A percentile compares a stretch with the other conserved stretches of the same genome.
These are phyloP conservation scores for Okamejei kenojei DNA, from an alignment of 2,797 vertebrate species.

Conservation along the genomic window DNA sequence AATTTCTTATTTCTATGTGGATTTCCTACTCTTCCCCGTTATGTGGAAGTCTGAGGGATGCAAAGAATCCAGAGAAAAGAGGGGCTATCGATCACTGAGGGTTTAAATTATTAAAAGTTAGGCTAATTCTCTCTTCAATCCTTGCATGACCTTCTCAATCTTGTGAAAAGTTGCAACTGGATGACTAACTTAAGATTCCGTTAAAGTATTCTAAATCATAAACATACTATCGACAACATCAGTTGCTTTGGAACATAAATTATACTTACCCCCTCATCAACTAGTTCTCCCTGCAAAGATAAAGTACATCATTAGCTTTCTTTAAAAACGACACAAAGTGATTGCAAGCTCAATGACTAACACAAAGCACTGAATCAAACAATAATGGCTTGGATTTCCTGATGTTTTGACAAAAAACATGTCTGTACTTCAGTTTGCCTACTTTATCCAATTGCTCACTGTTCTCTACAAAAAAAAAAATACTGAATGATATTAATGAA, in stretches of 20 bases:
- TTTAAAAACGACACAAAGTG: background rate
- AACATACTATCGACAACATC: background rate
- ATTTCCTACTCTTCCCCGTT: background rate
- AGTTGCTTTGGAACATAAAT: conserved; percentile 38
- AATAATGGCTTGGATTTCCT: background rate
- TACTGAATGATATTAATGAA: background rate
- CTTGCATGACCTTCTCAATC: background rate
- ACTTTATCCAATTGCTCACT: background rate
- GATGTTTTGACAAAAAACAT: background rate
- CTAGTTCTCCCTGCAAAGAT: conserved; percentile 64
- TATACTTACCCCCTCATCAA: conserved; percentile 72
- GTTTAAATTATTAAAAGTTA: background rate
- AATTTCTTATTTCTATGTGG: background rate
- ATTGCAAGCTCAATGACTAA: background rate
- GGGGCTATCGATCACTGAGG: background rate
- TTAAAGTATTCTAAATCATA: background rate
- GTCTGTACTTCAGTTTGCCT: background rate
- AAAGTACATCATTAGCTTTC: conserved; percentile 40
- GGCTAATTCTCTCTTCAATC: background rate
- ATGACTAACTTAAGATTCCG: background rate
- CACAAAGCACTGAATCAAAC: background rate
- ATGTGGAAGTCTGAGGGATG: background rate
- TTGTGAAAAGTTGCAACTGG: background rate
- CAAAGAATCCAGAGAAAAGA: background rate
- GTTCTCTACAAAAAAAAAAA: background rate